A percentile compares a stretch with the other conserved stretches of the same genome.
Conservation (phyloP, 1,140 invertebrate genomes). For the Asbolus verrucosus region DNA sequence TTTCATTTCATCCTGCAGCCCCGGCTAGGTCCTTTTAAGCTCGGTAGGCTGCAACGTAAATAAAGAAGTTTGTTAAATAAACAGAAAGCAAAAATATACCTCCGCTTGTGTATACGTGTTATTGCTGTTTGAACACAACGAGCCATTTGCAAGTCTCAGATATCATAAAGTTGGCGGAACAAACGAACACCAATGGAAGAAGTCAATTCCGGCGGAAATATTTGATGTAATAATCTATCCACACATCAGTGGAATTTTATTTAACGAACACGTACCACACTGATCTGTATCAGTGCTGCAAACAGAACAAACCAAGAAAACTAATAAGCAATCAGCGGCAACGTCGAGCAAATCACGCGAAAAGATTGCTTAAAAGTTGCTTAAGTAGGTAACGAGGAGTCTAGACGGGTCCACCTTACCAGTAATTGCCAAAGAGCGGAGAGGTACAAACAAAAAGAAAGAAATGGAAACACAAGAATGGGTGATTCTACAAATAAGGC, state of each 20-base stretch:
- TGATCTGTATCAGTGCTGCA: slow-evolving; percentile 2
- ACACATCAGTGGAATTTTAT: neutral
- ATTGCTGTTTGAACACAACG: slow-evolving; percentile 23
- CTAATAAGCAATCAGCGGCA: slow-evolving; percentile 5
- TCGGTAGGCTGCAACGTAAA: slow-evolving; percentile 10
- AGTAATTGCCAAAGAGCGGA: too few relatives aligned
- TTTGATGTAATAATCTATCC: slow-evolving; percentile 11
- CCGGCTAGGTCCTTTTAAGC: slow-evolving; percentile 9
- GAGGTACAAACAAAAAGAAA: too few relatives aligned
- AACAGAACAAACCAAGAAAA: neutral
- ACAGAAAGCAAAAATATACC: slow-evolving; percentile 23
- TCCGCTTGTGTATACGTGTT: slow-evolving; percentile 14
- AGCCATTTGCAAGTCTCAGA: slow-evolving; percentile 27
- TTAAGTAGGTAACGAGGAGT: slow-evolving; percentile 1
- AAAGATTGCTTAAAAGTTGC: slow-evolving; percentile 6
- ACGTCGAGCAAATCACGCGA: slow-evolving; percentile 10
- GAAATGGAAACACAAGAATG: too few relatives aligned
- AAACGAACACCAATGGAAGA: slow-evolving; percentile 8
- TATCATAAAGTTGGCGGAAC: slow-evolving; percentile 17
- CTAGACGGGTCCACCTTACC: too few relatives aligned
- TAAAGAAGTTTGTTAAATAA: slow-evolving; percentile 27
- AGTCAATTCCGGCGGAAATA: neutral
- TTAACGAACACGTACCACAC: neutral
- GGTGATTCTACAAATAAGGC: too few relatives aligned
- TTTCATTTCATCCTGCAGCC: slow-evolving; percentile 22